A percentile compares a stretch with the other conserved stretches of the same genome.
Conservation (phyloP, 2,888 invertebrate species). For the Apoda limacodes region DNA sequence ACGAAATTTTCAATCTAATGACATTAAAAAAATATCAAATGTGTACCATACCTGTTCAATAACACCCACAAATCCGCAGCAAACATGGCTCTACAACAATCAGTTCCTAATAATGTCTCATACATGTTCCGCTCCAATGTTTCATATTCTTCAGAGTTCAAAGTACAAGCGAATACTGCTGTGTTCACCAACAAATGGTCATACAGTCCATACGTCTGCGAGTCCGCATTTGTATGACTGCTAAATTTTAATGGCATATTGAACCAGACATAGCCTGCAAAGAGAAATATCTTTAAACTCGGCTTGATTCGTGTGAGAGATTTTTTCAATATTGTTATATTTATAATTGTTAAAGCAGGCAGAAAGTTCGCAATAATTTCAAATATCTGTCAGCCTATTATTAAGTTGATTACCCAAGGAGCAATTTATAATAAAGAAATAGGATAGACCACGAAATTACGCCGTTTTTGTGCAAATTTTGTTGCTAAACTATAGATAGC, state of each 20-base stretch:
- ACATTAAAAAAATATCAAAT: too few species aligned
- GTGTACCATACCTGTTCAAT: conserved; percentile 44
- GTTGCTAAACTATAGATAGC: too few species aligned
- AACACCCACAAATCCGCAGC: conserved; percentile 43
- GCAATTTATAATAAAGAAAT: too few species aligned
- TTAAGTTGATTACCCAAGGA: too few species aligned
- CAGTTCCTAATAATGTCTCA: conserved; percentile 33
- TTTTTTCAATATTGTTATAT: too few species aligned
- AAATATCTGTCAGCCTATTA: too few species aligned
- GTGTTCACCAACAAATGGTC: conserved; percentile 34
- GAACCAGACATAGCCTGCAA: conserved; percentile 43
- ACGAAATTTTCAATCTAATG: too few species aligned
- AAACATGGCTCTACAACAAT: conserved; percentile 38
- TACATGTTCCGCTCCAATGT: conserved; percentile 33
- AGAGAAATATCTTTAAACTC: conserved; percentile 3
- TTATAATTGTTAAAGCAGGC: too few species aligned
- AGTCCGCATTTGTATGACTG: conserved; percentile 10
- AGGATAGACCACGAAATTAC: too few species aligned
- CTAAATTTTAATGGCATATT: conserved; percentile 30
- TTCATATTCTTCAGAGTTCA: conserved; percentile 29
- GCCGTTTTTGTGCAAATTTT: too few species aligned
- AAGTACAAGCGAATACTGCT: conserved; percentile 26
- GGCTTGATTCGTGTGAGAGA: too few species aligned
- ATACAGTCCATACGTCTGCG: conserved; percentile 28
- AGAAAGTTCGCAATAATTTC: too few species aligned